Evolutionary conservation across 1,140 invertebrate species (phyloP).

Genomic region (Copidosoma floridanum): DNA sequence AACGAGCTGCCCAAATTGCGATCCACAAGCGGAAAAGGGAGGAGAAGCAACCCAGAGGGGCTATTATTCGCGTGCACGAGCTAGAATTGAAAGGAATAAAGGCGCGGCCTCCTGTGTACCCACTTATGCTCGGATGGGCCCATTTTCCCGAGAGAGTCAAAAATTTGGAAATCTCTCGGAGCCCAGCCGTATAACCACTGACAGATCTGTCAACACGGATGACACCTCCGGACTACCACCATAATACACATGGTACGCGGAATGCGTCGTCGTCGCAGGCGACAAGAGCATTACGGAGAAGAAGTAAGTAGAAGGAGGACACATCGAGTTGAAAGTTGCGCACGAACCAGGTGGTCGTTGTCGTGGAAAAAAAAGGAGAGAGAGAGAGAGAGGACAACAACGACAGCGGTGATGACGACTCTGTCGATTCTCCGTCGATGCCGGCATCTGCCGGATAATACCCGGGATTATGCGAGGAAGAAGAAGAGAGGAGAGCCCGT

Average conservation of each 20-base stretch:
- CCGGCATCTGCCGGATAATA: conserved; percentile 53
- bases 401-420: no score
- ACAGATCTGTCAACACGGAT: conserved; percentile 51
- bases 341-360: conserved; percentile 35
- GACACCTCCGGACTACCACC: conserved; percentile 39
- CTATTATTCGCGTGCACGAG: no score
- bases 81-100: no score
- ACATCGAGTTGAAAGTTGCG: background rate
- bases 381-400: no score
- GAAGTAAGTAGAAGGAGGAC: background rate
- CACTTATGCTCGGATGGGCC: conserved; percentile 13
- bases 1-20: no score
- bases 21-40: no score
- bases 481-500: conserved; percentile 18
- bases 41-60: no score
- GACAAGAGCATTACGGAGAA: background rate
- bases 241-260: background rate
- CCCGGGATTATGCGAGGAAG: conserved; percentile 44
- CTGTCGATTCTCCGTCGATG: conserved; percentile 35
- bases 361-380: conserved; percentile 16
- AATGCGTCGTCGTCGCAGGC: background rate
- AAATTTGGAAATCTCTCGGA: conserved; percentile 25
- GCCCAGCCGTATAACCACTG: no score
- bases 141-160: conserved; percentile 29
- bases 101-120: no score